These are phyloP conservation scores for Hemichromis elongatus DNA, from an alignment of 2,113 vertebrate species.

Conservation along the genomic window DNA sequence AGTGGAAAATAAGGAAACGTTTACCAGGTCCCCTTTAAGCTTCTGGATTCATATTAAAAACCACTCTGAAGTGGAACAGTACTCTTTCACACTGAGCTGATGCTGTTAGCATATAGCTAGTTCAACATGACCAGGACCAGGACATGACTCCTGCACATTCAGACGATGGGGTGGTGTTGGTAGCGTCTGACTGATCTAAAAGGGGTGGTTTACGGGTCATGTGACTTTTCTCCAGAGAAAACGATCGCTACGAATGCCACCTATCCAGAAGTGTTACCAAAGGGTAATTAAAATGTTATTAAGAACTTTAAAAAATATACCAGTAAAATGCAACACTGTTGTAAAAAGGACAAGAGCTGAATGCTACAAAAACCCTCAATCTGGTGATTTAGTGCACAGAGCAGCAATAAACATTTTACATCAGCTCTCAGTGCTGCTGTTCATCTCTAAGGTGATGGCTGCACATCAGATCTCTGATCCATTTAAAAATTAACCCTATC, in stretches of 20 bases:
- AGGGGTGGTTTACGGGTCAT: not conserved
- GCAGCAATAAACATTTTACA: no score
- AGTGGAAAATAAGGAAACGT: not conserved
- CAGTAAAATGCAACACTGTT: no score
- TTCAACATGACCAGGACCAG: not conserved
- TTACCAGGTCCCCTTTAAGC: not conserved
- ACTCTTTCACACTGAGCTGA: not conserved
- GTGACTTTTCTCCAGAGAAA: not conserved
- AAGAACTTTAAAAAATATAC: not conserved
- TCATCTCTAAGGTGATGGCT: not conserved
- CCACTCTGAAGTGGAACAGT: not conserved
- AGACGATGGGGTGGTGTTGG: not conserved
- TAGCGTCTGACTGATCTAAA: not conserved
- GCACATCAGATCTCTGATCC: not conserved
- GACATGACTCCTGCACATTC: no score
- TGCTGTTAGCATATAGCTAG: not conserved
- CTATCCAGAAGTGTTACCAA: no score
- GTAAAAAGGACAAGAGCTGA: not conserved
- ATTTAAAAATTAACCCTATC: not conserved
- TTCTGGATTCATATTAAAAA: not conserved
- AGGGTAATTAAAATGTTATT: not conserved
- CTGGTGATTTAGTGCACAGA: no score
- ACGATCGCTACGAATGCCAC: no score
- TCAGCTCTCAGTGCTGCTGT: no score
- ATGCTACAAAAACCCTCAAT: not conserved